Evolutionary conservation across 2,113 vertebrate genomes (phyloP), one percentile per base, ranked within the genome.

Genomic region (Rhadina sibilatrix): DNA sequence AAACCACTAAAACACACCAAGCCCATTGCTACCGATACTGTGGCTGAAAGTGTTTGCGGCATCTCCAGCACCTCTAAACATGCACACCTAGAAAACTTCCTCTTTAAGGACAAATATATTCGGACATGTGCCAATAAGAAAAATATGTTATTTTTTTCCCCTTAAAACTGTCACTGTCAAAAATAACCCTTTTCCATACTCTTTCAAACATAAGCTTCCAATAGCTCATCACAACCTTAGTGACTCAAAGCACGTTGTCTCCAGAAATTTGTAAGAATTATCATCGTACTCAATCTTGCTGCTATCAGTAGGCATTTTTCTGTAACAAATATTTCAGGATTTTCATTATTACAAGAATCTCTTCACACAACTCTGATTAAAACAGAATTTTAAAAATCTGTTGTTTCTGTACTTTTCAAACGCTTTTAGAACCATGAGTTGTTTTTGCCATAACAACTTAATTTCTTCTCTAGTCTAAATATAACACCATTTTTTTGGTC

Each of bases 11-110:
- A 91, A 61, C 31, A 38, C 14, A 33, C 18, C 40, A 60, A 79
- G 70, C n/a, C 57, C 66, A 40, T 0, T 2, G 30, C n/a, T 63
- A 69, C 44, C 0, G 1, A 69, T 60, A 49, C 68, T 71, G 83
- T 5, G 56, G 76, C 10, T 61, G 30, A 84, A 86, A 92, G 50
- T 23, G 40, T 78, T 86, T 81, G 82, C 52, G 63, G 9, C 40
- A 79, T 8, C 53, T 63, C 33, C 15, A 87, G 11, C 71, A 85
- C 33, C 74, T 75, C 42, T 52, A 15, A 6, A 64, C 7, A 40
- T 0, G 16, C 11, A 33, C 28, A 78, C 7, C 24, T 40, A 81
- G 56, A 71, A 57, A 87, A 17, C 13, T 85, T 79, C 78, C 66
- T 76, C 70, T 91, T 81, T 72, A 76, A 75, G 22, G 21, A 72